Conservation (phyloP, 2,888 invertebrate genomes). For the Mantis religiosa region DNA sequence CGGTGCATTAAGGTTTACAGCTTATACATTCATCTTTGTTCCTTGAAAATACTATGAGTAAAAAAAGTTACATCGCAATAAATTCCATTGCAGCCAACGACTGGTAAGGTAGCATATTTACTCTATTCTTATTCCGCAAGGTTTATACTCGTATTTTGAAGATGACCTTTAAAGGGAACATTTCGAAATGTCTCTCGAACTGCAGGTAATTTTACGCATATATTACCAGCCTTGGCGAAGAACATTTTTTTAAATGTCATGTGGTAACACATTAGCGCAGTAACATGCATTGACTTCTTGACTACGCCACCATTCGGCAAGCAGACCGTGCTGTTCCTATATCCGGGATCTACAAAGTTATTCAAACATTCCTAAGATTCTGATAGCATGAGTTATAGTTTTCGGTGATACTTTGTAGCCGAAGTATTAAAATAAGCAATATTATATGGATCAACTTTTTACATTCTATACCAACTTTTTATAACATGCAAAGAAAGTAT, state of each 20-base stretch:
- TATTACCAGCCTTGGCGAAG: neutral
- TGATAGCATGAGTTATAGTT: too few relatives aligned
- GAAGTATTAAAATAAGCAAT: too few relatives aligned
- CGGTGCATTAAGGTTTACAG: too few relatives aligned
- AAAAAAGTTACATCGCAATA: neutral
- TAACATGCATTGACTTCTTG: neutral
- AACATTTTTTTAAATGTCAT: neutral
- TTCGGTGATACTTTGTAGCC: too few relatives aligned
- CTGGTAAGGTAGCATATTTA: neutral
- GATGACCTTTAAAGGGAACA: neutral
- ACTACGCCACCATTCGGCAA: too few relatives aligned
- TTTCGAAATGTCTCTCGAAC: neutral
- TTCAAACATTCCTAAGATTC: too few relatives aligned
- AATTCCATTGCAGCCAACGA: neutral
- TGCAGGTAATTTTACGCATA: neutral
- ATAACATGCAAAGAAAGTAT: too few relatives aligned
- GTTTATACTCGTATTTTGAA: neutral
- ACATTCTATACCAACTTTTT: too few relatives aligned
- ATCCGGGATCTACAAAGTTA: too few relatives aligned
- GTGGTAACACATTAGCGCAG: neutral
- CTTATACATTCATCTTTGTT: too few relatives aligned
- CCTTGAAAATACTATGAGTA: neutral
- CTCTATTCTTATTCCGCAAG: neutral
- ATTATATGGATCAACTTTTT: too few relatives aligned
- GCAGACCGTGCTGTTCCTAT: too few relatives aligned